These are phyloP conservation scores for Psilanteris sp. DNA, from an alignment of 1,140 invertebrate species.

Conservation along the genomic window DNA sequence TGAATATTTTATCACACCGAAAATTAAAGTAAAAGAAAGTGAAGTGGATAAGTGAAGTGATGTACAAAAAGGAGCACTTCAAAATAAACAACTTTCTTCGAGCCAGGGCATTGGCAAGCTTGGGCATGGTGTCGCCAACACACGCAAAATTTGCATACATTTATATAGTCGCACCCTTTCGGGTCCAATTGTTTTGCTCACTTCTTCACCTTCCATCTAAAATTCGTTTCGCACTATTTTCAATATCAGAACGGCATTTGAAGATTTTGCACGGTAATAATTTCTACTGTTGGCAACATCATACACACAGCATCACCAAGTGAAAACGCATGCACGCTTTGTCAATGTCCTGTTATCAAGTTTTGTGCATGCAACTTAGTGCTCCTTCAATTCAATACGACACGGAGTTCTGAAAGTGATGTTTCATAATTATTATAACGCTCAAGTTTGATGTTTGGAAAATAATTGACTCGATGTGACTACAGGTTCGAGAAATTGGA, in stretches of 20 bases:
- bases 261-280: constrained; percentile 47
- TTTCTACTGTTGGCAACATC: constrained; percentile 78
- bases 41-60: constrained; percentile 61
- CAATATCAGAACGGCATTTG: constrained; percentile 19
- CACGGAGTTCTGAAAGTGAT: constrained; percentile 47
- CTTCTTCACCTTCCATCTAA: constrained; percentile 37
- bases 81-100: constrained; percentile 78
- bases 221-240: constrained; percentile 40
- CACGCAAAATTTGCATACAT: constrained; percentile 71
- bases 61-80: constrained; percentile 78
- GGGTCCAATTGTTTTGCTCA: constrained; percentile 48
- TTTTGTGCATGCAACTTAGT: constrained; percentile 76
- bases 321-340: constrained; percentile 79
- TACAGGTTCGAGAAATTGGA: constrained; percentile 99
- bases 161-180: constrained; percentile 57
- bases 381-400: constrained; percentile 73
- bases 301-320: constrained; percentile 78
- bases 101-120: constrained; percentile 92
- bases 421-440: neutral
- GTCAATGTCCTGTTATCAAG: constrained; percentile 80
- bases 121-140: constrained; percentile 81
- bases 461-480: constrained; percentile 62
- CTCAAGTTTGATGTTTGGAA: neutral
- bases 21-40: constrained; percentile 54
- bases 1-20: constrained; percentile 37